These are phyloP conservation scores for Deilephila elpenor DNA, from an alignment of 2,888 invertebrate genomes.

Conservation along the genomic window DNA sequence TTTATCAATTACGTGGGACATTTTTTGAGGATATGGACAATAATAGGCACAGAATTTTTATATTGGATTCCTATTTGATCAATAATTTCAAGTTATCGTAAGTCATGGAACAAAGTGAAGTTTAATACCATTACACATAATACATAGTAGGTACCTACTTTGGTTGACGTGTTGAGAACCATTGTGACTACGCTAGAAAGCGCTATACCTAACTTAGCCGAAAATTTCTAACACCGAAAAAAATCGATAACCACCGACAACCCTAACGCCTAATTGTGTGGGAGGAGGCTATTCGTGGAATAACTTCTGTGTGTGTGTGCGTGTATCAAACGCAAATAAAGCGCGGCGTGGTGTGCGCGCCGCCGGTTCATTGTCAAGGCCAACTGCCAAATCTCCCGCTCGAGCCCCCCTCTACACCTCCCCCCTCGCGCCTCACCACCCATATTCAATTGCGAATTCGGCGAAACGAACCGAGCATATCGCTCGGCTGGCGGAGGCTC, in stretches of 20 bases:
- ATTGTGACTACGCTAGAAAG: not conserved
- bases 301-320: constrained; percentile 66
- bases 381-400: constrained; percentile 82
- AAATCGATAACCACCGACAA: constrained; percentile 49
- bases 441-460: constrained; percentile 70
- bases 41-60: no score
- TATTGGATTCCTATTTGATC: no score
- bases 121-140: no score
- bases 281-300: constrained; percentile 80
- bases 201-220: not conserved
- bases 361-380: constrained; percentile 84
- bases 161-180: not conserved
- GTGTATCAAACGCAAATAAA: constrained; percentile 63
- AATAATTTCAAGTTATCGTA: no score
- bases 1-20: no score
- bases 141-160: not conserved
- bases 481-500: constrained; percentile 55
- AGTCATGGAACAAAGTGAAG: no score
- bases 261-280: constrained; percentile 74
- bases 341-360: constrained; percentile 67
- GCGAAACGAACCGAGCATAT: constrained; percentile 62
- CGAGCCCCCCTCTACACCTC: constrained; percentile 68
- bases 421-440: constrained; percentile 51
- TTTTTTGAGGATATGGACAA: no score
- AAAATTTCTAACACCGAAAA: not conserved